Percentiles rank a stretch among this genome's conserved stretches.
Conservation (phyloP, 2,113 vertebrate species). For the Dromiciops gliroides region DNA sequence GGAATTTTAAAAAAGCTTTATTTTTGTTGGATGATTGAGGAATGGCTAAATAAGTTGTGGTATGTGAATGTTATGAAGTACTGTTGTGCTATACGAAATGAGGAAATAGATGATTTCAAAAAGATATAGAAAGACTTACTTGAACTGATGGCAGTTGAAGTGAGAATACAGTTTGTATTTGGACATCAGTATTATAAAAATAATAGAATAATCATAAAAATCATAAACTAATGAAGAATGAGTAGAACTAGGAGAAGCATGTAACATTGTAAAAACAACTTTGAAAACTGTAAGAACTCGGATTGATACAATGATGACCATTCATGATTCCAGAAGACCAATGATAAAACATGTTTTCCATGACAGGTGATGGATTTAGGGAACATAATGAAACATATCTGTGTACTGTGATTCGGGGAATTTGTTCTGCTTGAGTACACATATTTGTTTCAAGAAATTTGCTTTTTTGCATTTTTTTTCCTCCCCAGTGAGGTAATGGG, state of each 20-base stretch:
- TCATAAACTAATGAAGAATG: not conserved
- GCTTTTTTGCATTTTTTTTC: not conserved
- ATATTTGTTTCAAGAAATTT: not conserved
- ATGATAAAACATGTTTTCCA: not conserved
- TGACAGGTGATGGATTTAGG: not conserved
- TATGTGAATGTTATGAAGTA: not conserved
- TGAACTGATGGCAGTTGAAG: not conserved
- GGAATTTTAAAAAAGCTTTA: rapidly evolving
- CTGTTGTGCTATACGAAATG: not conserved
- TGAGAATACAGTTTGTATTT: not conserved
- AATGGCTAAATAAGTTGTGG: not conserved
- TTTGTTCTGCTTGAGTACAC: not conserved
- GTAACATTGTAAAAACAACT: not conserved
- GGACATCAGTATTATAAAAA: not conserved
- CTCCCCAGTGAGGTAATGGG: not conserved
- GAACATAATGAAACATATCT: not conserved
- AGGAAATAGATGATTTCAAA: not conserved
- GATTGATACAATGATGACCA: not conserved
- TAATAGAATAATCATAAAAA: not conserved
- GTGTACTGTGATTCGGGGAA: not conserved
- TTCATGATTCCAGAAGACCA: not conserved
- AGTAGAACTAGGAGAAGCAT: not conserved
- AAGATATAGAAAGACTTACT: not conserved
- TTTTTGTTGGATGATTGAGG: not conserved
- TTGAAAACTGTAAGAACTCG: not conserved